Evolutionary conservation across 2,888 invertebrate genomes (phyloP), one percentile per base, ranked within the genome.

Genomic region (Cataglyphis albicans): DNA sequence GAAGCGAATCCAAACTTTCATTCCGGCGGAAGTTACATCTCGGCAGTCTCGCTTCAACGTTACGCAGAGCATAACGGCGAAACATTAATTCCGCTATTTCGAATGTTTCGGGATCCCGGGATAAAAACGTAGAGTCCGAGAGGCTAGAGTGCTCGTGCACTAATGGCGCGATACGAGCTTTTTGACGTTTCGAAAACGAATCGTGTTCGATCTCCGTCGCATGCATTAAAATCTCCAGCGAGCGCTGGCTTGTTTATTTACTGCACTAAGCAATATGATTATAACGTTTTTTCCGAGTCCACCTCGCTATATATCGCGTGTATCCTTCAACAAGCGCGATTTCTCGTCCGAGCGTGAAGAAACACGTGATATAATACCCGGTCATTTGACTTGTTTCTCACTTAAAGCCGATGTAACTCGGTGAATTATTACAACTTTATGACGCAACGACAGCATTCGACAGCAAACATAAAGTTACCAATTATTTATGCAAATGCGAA

Each of bases 241-340:
- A 57, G 87, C 87, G 84, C 81, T 85, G 59, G 10, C 72, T 81
- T 84, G 87, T 86, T 87, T 87, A 86, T 89, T 87, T 86, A 89
- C 81, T 84, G 78, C 78, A 83, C 64, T 82, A 67, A n/a, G 48
- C 7, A n/a, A 35, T 59, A 10, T 35, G 32, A 18, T 29, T 29
- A 29, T 21, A 44, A 18, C 9, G 67, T 25, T 59, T 82, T 59
- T 65, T 35, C 64, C 41, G 44, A 74, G 61, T 81, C 63, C 52
- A 74, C 64, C 76, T 57, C 48, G 57, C 76, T 29, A 41, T 41
- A 78, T 59, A 70, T 70, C 78, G 59, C 59, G 44, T 10, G 10
- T 68, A 78, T 78, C 15, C 70, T 59, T 59, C 68, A 35, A 59
- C 41, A 41, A 21, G 44, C 41, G 21, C 70, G 78, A 59, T 78